Evolutionary conservation across 1,140 invertebrate species (phyloP).

Genomic region (Temnothorax curvispinosus): DNA sequence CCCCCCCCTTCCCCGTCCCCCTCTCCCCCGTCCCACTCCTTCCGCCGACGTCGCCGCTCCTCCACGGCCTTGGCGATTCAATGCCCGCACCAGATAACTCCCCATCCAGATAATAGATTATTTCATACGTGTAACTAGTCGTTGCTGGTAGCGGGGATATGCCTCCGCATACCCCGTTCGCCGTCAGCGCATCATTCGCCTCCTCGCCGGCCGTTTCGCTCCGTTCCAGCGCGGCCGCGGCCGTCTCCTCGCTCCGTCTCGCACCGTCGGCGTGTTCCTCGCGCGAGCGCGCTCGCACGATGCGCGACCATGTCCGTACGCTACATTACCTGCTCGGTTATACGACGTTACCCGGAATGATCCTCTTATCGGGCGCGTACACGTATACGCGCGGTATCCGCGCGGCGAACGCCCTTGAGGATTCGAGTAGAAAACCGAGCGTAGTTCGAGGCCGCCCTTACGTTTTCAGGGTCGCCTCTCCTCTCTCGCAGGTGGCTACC

Average conservation of each 20-base stretch:
- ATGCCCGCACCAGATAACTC: constrained; percentile 85
- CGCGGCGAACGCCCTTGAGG: constrained; percentile 48
- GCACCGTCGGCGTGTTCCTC: constrained; percentile 56
- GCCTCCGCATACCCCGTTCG: not conserved
- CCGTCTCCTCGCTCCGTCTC: constrained; percentile 27
- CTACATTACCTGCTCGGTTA: constrained; percentile 72
- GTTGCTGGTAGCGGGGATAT: constrained; percentile 68
- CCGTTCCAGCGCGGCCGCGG: not conserved
- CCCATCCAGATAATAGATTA: constrained; percentile 84
- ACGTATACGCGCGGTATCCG: not conserved
- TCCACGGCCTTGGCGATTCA: constrained; percentile 84
- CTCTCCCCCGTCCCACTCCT: constrained; percentile 45
- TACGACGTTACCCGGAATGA: constrained; percentile 74
- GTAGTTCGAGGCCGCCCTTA: constrained; percentile 33
- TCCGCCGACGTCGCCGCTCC: constrained; percentile 72
- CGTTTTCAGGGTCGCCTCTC: constrained; percentile 24
- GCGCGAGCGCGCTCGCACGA: constrained; percentile 34
- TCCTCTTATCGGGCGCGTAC: constrained; percentile 72
- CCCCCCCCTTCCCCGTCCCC: constrained; percentile 3
- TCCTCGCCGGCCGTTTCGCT: constrained; percentile 21
- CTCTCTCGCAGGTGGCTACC: not conserved
- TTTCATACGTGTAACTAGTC: constrained; percentile 84
- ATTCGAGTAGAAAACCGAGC: constrained; percentile 31
- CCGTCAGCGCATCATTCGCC: constrained; percentile 34
- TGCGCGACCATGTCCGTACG: constrained; percentile 54